Conservation (phyloP, 2,888 invertebrate species). For the Callinectes sapidus region DNA sequence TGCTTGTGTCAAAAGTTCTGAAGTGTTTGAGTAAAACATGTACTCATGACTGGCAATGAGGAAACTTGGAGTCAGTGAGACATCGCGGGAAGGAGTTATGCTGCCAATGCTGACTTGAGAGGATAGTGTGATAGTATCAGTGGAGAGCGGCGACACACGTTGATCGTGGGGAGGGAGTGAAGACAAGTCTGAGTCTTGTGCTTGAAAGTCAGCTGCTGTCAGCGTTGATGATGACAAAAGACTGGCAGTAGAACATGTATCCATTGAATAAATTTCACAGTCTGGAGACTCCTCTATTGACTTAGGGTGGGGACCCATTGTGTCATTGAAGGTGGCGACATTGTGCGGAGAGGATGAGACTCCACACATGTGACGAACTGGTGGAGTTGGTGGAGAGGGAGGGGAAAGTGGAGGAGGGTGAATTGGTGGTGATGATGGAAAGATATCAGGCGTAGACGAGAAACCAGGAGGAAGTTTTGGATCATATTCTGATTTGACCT, state of each 20-base stretch:
- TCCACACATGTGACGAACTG: conserved; percentile 41
- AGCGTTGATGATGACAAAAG: conserved; percentile 68
- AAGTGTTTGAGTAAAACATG: conserved; percentile 53
- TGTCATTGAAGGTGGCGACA: background rate
- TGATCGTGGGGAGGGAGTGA: conserved; percentile 68
- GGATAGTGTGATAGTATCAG: conserved; percentile 55
- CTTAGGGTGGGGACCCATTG: background rate
- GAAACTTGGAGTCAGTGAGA: conserved; percentile 51
- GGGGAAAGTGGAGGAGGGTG: conserved; percentile 59
- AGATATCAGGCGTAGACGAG: background rate
- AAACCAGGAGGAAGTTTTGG: conserved; percentile 64
- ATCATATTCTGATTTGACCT: conserved; percentile 68
- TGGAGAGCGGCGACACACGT: conserved; percentile 62
- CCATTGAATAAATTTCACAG: background rate
- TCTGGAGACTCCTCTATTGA: background rate
- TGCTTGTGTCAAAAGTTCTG: conserved; percentile 54
- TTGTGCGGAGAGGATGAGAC: background rate
- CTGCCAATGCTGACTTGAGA: conserved; percentile 34
- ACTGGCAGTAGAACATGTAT: conserved; percentile 50
- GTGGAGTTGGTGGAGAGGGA: conserved; percentile 60
- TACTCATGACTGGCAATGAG: conserved; percentile 49
- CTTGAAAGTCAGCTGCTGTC: conserved; percentile 59
- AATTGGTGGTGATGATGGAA: conserved; percentile 30
- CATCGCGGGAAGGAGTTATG: conserved; percentile 46
- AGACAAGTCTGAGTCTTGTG: conserved; percentile 66